Evolutionary conservation across 2,113 vertebrate species (phyloP).

Genomic region (Diglossa brunneiventris): DNA sequence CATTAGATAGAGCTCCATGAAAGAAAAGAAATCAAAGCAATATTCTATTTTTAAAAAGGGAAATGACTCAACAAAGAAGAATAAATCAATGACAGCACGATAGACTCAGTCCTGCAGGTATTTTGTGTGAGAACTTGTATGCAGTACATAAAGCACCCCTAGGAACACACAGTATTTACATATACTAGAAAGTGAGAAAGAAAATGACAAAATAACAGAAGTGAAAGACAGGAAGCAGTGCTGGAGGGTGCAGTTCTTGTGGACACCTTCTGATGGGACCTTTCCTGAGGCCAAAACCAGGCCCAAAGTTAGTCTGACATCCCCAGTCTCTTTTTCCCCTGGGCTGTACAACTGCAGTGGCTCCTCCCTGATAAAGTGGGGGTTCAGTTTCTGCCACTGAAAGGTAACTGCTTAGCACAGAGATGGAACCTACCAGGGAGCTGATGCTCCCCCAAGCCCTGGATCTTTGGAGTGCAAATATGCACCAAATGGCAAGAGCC

Average conservation of each 20-base stretch:
- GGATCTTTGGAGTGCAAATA: background rate
- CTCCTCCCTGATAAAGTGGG: background rate
- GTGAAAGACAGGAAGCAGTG: background rate
- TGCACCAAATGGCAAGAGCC: rapidly evolving
- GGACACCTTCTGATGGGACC: background rate
- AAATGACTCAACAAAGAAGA: background rate
- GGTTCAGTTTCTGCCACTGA: background rate
- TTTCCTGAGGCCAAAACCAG: background rate
- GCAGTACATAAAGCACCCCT: background rate
- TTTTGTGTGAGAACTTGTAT: background rate
- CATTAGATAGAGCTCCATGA: background rate
- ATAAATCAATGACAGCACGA: background rate
- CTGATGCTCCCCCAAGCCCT: background rate
- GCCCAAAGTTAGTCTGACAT: background rate
- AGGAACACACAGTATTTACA: background rate
- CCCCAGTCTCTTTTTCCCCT: background rate
- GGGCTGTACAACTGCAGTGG: background rate
- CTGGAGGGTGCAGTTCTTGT: background rate
- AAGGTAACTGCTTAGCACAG: background rate
- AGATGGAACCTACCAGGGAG: background rate
- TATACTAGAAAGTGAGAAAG: background rate
- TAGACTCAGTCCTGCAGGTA: background rate
- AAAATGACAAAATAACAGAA: background rate
- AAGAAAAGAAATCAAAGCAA: background rate
- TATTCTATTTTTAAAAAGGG: background rate